Conservation (phyloP, 2,888 invertebrate genomes). For the Trichopria drosophilae region DNA sequence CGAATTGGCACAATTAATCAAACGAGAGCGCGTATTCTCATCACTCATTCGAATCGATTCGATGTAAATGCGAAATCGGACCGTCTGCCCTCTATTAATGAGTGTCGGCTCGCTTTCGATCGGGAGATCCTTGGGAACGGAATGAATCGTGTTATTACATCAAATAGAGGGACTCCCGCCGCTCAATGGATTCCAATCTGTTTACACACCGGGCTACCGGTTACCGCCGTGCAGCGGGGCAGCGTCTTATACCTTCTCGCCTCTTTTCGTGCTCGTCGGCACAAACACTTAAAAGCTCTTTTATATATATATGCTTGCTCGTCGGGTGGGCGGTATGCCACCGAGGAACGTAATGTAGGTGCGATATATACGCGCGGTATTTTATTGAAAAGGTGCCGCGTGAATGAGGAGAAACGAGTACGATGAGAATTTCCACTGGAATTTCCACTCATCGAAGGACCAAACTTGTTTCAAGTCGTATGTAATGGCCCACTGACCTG, state of each 20-base stretch:
- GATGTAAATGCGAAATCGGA: too few relatives aligned
- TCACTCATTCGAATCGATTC: too few relatives aligned
- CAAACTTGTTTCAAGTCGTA: too few relatives aligned
- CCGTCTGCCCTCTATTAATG: too few relatives aligned
- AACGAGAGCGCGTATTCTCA: too few relatives aligned
- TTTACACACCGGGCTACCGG: neutral
- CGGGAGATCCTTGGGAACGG: neutral
- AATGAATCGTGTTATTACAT: neutral
- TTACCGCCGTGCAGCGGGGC: too few relatives aligned
- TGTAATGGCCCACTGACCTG: too few relatives aligned
- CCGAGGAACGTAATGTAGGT: neutral
- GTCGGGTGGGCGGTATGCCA: constrained; percentile 4
- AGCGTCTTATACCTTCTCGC: too few relatives aligned
- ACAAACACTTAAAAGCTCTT: neutral
- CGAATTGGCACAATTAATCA: too few relatives aligned
- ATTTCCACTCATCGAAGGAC: too few relatives aligned
- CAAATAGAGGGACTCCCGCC: neutral
- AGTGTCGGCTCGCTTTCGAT: too few relatives aligned
- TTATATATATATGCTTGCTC: too few relatives aligned
- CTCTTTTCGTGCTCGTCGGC: neutral
- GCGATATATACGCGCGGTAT: constrained; percentile 2
- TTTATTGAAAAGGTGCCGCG: constrained; percentile 1
- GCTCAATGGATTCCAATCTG: neutral
- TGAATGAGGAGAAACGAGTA: neutral
- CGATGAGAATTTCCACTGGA: neutral